Conservation (phyloP, 64 coral and sea anemone genomes). For the Stichodactyla mertensii region DNA sequence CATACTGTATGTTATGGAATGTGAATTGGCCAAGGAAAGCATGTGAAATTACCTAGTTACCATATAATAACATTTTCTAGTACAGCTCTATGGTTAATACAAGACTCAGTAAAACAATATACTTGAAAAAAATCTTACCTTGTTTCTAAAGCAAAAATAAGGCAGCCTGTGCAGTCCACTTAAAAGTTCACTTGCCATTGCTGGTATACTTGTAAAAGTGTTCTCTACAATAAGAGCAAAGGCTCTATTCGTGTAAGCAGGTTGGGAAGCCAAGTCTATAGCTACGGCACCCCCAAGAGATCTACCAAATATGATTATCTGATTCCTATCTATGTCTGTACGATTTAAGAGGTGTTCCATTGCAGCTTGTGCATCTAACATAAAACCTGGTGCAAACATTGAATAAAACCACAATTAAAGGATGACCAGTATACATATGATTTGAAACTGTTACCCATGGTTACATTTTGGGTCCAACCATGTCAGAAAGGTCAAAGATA, state of each 20-base stretch:
- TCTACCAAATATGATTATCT: constrained; percentile 93
- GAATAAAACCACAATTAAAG: background rate
- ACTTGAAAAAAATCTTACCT: constrained; percentile 43
- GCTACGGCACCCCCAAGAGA: constrained; percentile 96
- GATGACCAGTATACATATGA: too few species aligned
- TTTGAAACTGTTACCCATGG: too few species aligned
- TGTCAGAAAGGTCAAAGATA: too few species aligned
- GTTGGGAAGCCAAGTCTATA: constrained; percentile 65
- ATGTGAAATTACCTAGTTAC: too few species aligned
- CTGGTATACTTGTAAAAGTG: constrained; percentile 93
- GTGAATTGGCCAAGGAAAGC: too few species aligned
- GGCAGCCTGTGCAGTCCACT: constrained; percentile 79
- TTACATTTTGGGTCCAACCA: too few species aligned
- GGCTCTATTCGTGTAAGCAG: constrained; percentile 62
- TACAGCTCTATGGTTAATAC: too few species aligned
- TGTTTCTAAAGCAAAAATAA: constrained; percentile 96
- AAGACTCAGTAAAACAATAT: too few species aligned
- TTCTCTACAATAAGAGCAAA: constrained; percentile 98
- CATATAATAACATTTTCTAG: too few species aligned
- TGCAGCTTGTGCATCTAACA: constrained; percentile 79
- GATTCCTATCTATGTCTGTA: constrained; percentile 69
- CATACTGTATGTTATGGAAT: too few species aligned
- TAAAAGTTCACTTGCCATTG: constrained; percentile 79
- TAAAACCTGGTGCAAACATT: constrained; percentile 43
- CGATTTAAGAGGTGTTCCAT: constrained; percentile 84